Evolutionary conservation across 2,113 vertebrate species (phyloP), one percentile per base, ranked within the genome.

Genomic region (Carettochelys insculpta): DNA sequence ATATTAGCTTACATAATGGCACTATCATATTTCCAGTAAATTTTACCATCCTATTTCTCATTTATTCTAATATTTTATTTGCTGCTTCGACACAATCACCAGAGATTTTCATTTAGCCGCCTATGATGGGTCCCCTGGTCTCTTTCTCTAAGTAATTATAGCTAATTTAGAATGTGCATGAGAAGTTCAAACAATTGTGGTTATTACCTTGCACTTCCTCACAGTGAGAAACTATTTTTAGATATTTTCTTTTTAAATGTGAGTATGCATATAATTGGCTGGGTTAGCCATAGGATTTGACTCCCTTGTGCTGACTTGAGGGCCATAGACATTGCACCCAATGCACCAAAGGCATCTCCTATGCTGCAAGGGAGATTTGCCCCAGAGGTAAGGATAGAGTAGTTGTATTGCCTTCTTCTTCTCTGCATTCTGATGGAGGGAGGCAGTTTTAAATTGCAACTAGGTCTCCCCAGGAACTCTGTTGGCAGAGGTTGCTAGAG

Each of bases 71-170:
- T n/a, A 2, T 5, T 80, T 7, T 1, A 0, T 45, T n/a, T 41
- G 6, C 73, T 88, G 86, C 71, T 80, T 77, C 65, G 92, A n/a
- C 5, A 47, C 0, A 1, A 48, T 75, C 53, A 51, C 12, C 8
- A 0, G 3, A 86, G n/a, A 54, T 31, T 29, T 77, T 85, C 52
- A 48, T 77, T 14, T 0, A 3, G 0, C 0, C 51, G 34, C 13
- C 68, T 85, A 11, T 50, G 80, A 80, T 0, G 3, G 47, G 2
- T 4, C 83, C n/a, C 48, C 12, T 90, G 79, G 11, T 68, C 86
- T 82, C 87, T 88, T 14, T 6, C 4, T n/a, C 41, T 1, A 29
- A 34, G 8, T 77, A 47, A 8, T 14, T 77, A 73, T 4, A 14
- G 51, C 27, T 45, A 75, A 75, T 75, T 75, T 75, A 27, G 53